These are phyloP conservation scores for Haliclona indistincta DNA, from an alignment of 37 sponge, comb jelly and placozoan species.

Conservation along the genomic window DNA sequence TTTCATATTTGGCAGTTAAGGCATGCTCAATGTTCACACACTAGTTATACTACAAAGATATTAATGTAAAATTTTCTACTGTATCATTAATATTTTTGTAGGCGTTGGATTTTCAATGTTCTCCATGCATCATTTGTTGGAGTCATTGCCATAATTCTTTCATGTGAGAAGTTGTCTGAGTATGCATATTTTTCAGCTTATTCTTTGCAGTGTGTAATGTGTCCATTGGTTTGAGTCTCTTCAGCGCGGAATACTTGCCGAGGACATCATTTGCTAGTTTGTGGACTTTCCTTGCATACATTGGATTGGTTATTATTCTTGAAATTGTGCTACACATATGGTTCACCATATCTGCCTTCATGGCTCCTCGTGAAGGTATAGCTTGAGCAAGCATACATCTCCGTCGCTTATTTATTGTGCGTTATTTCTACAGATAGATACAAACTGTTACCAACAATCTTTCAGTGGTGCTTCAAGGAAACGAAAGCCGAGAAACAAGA, in stretches of 20 bases:
- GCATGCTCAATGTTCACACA: too few species aligned
- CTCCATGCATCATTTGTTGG: constrained; percentile 60
- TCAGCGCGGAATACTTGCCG: too few species aligned
- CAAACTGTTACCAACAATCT: too few species aligned
- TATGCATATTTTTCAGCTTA: neutral
- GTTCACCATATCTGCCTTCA: neutral
- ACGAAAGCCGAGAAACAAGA: too few species aligned
- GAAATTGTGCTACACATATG: neutral
- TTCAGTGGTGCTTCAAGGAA: too few species aligned
- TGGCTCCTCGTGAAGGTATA: neutral
- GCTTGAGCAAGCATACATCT: too few species aligned
- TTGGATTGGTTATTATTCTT: neutral
- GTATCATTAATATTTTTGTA: constrained; percentile 2
- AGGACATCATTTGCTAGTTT: neutral
- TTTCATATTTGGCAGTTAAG: too few species aligned
- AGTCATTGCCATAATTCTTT: neutral
- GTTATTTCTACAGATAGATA: too few species aligned
- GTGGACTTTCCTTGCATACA: neutral
- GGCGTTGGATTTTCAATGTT: constrained; percentile 76
- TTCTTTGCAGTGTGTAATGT: neutral
- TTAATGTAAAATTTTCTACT: too few species aligned
- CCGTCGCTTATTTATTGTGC: too few species aligned
- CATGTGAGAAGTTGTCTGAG: too few species aligned
- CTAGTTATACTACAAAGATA: too few species aligned
- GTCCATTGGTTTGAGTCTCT: neutral